Evolutionary conservation across 2,113 vertebrate genomes (phyloP).

Genomic region (Oreochromis niloticus): DNA sequence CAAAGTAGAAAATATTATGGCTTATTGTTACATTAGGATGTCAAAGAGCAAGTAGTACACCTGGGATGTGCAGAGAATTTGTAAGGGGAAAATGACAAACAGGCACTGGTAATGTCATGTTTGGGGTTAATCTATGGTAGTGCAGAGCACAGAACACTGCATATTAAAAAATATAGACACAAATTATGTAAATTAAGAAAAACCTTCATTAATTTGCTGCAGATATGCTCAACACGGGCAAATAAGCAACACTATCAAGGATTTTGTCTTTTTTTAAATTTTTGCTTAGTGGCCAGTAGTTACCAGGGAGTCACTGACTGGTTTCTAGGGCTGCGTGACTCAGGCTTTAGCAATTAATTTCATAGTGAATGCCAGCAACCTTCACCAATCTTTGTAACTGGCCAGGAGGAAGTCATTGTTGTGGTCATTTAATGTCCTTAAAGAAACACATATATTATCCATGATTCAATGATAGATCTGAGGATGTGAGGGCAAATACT

Average conservation of each 20-base stretch:
- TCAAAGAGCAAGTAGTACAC: background rate
- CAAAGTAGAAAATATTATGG: background rate
- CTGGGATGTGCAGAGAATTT: background rate
- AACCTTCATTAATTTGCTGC: background rate
- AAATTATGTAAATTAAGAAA: background rate
- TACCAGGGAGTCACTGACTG: background rate
- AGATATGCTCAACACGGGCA: background rate
- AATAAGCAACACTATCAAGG: background rate
- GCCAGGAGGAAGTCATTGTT: background rate
- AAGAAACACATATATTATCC: background rate
- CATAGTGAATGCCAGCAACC: background rate
- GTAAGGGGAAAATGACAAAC: background rate
- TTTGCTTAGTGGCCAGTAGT: fast-evolving
- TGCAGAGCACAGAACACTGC: background rate
- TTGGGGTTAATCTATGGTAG: background rate
- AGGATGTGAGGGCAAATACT: background rate
- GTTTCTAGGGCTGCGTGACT: background rate
- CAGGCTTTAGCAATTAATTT: background rate
- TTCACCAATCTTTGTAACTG: background rate
- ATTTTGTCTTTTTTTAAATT: background rate
- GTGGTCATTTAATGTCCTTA: background rate
- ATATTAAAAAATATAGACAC: background rate
- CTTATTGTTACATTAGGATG: background rate
- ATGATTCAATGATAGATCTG: background rate
- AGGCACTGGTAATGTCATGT: background rate